phyloP scores from a whole-genome alignment of 2,888 invertebrate genomes.

The Nebria brevicollis region DNA sequence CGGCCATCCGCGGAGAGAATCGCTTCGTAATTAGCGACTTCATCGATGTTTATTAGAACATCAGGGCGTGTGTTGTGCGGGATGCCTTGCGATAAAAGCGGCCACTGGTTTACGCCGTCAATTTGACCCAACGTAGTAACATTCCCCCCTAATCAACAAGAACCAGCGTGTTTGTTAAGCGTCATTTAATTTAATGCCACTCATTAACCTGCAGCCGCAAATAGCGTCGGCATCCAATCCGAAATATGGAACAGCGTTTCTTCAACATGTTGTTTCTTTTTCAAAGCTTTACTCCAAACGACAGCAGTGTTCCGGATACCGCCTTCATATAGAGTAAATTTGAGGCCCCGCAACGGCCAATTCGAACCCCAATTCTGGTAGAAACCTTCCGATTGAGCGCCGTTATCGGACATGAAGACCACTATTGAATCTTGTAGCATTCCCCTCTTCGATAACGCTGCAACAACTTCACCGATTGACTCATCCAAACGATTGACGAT shows the following conservation, averaged over 20 bases:
- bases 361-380: constrained; percentile 81
- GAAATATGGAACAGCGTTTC: constrained; percentile 78
- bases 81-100: constrained; percentile 52
- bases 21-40: constrained; percentile 59
- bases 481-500: constrained; percentile 88
- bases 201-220: constrained; percentile 54
- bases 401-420: constrained; percentile 89
- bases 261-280: constrained; percentile 66
- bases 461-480: constrained; percentile 81
- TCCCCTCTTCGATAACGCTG: constrained; percentile 71
- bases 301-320: constrained; percentile 81
- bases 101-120: constrained; percentile 62
- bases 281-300: constrained; percentile 76
- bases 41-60: constrained; percentile 59
- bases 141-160: constrained; percentile 59
- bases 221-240: constrained; percentile 85
- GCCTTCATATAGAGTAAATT: constrained; percentile 87
- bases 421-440: constrained; percentile 86
- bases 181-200: no score
- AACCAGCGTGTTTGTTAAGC: no score
- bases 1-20: constrained; percentile 54
- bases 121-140: constrained; percentile 54
- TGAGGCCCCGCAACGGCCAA: constrained; percentile 84
- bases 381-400: constrained; percentile 79
- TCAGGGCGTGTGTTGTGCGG: constrained; percentile 47